These are phyloP conservation scores for Laterallus jamaicensis DNA, from an alignment of 2,113 vertebrate genomes.

Conservation along the genomic window DNA sequence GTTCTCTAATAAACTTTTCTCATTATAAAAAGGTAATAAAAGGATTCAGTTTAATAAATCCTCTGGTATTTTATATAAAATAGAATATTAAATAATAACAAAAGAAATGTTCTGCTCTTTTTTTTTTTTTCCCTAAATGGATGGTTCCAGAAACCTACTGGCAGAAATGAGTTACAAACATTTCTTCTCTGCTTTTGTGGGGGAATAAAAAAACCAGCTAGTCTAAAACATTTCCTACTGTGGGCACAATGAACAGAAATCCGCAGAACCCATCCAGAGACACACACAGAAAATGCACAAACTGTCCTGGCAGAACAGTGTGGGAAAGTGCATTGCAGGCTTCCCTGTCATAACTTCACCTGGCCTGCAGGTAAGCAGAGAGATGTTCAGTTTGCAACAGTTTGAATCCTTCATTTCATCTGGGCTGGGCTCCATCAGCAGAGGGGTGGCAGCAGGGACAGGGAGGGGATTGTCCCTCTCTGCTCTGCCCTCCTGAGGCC, in stretches of 20 bases:
- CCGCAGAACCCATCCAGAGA: background rate
- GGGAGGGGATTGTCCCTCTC: too few relatives aligned
- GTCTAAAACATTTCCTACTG: background rate
- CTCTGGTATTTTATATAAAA: conserved; percentile 12
- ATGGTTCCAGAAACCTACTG: background rate
- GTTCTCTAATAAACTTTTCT: conserved; percentile 39
- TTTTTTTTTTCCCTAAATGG: background rate
- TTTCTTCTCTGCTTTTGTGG: background rate
- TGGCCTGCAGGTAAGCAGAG: background rate
- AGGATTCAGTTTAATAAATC: conserved; percentile 41
- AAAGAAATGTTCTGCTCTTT: background rate
- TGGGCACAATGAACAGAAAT: background rate
- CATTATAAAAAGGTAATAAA: conserved; percentile 39
- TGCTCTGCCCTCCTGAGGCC: too few relatives aligned
- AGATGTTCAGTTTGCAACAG: background rate
- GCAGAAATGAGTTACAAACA: background rate
- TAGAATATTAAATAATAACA: background rate
- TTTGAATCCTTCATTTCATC: background rate
- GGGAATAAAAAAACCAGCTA: background rate
- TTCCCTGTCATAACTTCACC: background rate
- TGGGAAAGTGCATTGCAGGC: background rate
- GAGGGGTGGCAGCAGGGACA: too few relatives aligned
- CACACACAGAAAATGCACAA: rapidly evolving
- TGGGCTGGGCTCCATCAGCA: too few relatives aligned
- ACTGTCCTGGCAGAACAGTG: background rate